Percentiles rank a stretch among this genome's conserved stretches.
Conservation (phyloP, 2,113 vertebrate genomes). For the Bubo scandiacus region DNA sequence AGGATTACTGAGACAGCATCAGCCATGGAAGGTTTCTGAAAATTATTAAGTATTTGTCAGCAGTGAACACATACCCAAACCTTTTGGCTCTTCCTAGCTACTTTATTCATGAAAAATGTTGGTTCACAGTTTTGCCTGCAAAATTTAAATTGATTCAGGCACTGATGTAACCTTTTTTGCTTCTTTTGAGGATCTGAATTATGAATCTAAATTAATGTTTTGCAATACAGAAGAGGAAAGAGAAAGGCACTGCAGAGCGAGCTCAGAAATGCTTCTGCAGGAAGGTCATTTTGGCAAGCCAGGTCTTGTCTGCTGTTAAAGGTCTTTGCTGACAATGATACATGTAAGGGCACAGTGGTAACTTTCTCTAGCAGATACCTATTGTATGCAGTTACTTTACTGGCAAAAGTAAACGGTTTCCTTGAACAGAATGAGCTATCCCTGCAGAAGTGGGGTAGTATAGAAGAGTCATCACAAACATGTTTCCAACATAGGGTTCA, state of each 20-base stretch:
- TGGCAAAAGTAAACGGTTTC: neutral
- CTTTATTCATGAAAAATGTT: conserved; percentile 14
- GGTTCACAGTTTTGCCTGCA: conserved; percentile 1
- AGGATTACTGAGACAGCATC: neutral
- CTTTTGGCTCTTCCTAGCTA: neutral
- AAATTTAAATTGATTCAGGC: neutral
- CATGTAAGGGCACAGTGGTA: neutral
- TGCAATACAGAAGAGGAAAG: neutral
- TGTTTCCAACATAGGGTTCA: neutral
- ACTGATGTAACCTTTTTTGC: neutral
- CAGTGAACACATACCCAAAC: neutral
- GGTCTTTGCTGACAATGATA: neutral
- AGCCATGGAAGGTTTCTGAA: neutral
- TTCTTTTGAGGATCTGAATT: neutral
- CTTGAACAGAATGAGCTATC: neutral
- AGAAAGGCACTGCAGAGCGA: neutral
- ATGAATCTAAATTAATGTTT: neutral
- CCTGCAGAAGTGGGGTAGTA: neutral
- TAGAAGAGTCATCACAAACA: neutral
- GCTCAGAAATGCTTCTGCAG: neutral
- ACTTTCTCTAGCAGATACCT: neutral
- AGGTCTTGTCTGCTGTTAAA: neutral
- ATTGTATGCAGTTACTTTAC: neutral
- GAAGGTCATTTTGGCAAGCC: neutral
- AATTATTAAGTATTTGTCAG: conserved; percentile 8